Evolutionary conservation across 64 coral and sea anemone species (phyloP).

Genomic region (Orbicella faveolata): DNA sequence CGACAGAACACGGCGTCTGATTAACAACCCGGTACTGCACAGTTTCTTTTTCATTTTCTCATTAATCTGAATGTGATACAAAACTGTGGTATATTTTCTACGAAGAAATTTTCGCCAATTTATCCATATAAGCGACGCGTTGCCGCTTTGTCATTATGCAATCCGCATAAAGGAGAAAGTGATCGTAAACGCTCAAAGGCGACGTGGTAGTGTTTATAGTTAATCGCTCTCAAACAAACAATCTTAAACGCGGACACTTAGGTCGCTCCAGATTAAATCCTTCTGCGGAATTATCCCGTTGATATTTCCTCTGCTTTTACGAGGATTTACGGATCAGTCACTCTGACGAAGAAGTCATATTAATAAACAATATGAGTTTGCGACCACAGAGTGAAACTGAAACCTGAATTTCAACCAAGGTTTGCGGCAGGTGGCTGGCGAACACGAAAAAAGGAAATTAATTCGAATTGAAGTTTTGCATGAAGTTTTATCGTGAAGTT

Average conservation of each 20-base stretch:
- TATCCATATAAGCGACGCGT: neutral
- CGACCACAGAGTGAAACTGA: neutral
- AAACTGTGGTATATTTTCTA: neutral
- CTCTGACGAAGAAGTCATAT: neutral
- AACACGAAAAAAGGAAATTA: neutral
- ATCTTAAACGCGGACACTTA: neutral
- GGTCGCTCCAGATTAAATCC: neutral
- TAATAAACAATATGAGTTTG: slow-evolving; percentile 11
- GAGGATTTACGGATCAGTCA: neutral
- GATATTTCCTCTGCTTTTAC: neutral
- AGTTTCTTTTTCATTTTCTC: neutral
- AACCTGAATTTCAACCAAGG: neutral
- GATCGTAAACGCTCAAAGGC: neutral
- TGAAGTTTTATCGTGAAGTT: neutral
- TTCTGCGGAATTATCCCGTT: neutral
- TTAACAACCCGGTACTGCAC: no score
- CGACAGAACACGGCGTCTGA: no score
- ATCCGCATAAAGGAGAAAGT: neutral
- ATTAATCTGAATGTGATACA: neutral
- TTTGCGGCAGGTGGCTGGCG: neutral
- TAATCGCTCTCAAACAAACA: slow-evolving; percentile 18
- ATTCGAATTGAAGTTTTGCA: slow-evolving; percentile 14
- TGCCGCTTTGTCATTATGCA: neutral
- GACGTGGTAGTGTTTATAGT: neutral
- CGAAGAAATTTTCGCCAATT: neutral